Evolutionary conservation across 2,797 vertebrate species (phyloP), one percentile per base, ranked within the genome.

Genomic region (Thunnus albacares): DNA sequence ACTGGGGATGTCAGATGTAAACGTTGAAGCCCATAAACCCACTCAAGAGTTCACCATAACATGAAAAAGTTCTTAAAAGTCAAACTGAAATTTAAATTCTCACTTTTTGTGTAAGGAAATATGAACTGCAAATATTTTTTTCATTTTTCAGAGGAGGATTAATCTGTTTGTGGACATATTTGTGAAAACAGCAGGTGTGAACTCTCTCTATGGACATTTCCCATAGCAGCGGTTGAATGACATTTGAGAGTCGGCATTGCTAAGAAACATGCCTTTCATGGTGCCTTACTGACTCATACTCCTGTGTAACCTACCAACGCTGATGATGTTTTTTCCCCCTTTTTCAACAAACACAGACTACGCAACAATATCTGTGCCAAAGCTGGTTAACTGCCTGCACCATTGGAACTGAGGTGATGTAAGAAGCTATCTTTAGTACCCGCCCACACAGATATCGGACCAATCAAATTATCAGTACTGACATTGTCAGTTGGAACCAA

Each of bases 1-100:
- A 89, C 71, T 75, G 20, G 28, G 33, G 18, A 26, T 81, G 73
- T 88, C 65, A 51, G 18, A 81, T 47, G 35, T 70, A 64, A 86
- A 77, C 4, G 65, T 20, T 59, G 45, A 73, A 58, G 61, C 22
- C 30, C 33, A 71, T 22, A 57, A 72, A 77, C 68, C 20, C 57
- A 20, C 7, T 57, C 3, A 51, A 49, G 20, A 47, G 53, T 68
- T 77, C 9, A 41, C 20, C 12, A 30, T 56, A 22, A 55, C 35
- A 74, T 58, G 14, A 12, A 17, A 28, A 57, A 63, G n/a, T 43
- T 4, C 0, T 22, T 41, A 5, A 43, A 14, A 59, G 22, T 41
- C 11, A 41, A 9, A 12, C 28, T 30, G 28, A 30, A 30, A 30
- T 30, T 30, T 30, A 30, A 30, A 5, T 41, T 41, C 24, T 24